Evolutionary conservation across 2,888 invertebrate species (phyloP), one percentile per base, ranked within the genome.

Genomic region (Leucophenga maculata): DNA sequence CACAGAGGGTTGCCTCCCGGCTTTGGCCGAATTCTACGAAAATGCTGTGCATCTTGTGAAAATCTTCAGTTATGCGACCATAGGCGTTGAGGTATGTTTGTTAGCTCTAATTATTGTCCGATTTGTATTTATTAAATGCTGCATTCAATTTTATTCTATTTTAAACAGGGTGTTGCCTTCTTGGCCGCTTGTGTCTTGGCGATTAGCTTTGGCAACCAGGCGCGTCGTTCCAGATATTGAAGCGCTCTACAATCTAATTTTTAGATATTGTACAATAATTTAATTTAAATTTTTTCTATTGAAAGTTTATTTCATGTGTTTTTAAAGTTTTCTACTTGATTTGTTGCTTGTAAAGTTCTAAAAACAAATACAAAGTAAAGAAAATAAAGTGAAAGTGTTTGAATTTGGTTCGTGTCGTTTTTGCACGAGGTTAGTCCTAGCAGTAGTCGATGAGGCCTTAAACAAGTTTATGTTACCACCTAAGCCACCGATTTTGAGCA

Each of bases 111-210:
- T 11, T 6, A n/a, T 11, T 60, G 50, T 18, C 44, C 3, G n/a
- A n/a, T 50, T 67, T 69, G 60, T 57, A 39, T 16, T n/a, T 39
- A 60, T 39, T 39, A 39, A 6, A 48, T 54, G 22, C 50, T 54
- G 67, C 13, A 65, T 14, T 6, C n/a, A n/a, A n/a, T n/a, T n/a
- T 26, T 14, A 9, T 13, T 11, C 54, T 14, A 46, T 59, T 3
- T 68, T 6, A 62, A 52, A 0, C 59, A 86, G 86, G 71, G 71
- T 75, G 88, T 93, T 77, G 93, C 93, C 66, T 94, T 96, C 69
- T 90, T 95, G 80, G 94, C 95, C 87, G 93, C 96, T 70, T 93
- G 96, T 87, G 95, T 95, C 85, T 90, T 97, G 87, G 95, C 94
- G 74, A 93, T 94, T 87, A 93, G 94, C 82, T 95, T 97, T 87